Base-by-base conservation (phyloP, 2,888 invertebrate genomes). In the Eucera pruinosa region DNA sequence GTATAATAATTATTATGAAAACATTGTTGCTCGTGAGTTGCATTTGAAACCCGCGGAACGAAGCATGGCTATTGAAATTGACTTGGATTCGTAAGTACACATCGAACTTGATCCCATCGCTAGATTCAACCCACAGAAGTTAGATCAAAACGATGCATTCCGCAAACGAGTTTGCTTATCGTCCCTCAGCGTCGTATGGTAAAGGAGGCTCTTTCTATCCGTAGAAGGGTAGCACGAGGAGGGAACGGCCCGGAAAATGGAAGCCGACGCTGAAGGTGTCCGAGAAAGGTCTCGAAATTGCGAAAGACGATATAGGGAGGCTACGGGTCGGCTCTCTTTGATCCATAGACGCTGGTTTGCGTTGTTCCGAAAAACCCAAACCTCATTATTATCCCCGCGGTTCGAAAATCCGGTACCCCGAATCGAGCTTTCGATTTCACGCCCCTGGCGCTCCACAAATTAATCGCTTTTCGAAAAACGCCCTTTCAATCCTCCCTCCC, bases 311-410 rank as follows among this genome's bases (percentile, higher is more conserved):
- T n/a, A n/a, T 75, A 78, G 81, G 78, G 69, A 66, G 70, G 62
- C 62, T 9, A 33, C 54, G 62, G 57, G 74, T 79, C 86, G 86
- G 86, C 69, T 81, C 36, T 64, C 82, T 86, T 86, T 85, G 85
- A 85, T 84, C 85, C 76, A 47, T 36, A 43, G 33, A 66, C 65
- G 60, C 27, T 41, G 70, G 75, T 54, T 68, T 75, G 61, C 77
- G 66, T 57, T 68, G 66, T 72, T 68, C 69, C 61, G 47, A 69
- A 82, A 82, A 85, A 83, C 78, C 77, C 81, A 85, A 84, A 87
- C 71, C 85, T 86, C 87, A 83, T 87, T 86, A 87, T 87, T 86
- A 85, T 83, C 80, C 78, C 74, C 80, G 83, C 79, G 83, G 80
- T 70, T 65, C 72, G 78, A 81, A 80, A 82, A 79, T 80, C 70